phyloP scores from a whole-genome alignment of 2,888 invertebrate genomes.

The Drosophila borborema region DNA sequence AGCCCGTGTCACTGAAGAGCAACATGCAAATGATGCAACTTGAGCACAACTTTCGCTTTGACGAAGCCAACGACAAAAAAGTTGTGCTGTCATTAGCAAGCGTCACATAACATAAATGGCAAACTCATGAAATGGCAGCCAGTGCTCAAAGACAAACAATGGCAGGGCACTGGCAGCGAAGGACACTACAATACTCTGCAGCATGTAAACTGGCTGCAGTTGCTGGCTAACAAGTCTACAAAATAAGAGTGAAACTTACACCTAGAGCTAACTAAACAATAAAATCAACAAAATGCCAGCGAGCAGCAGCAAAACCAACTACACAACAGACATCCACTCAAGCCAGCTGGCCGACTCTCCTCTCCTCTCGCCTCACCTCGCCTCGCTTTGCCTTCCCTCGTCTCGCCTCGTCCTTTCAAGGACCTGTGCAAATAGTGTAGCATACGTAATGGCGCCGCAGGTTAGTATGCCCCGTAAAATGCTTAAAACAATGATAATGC shows the following conservation, averaged over 20 bases:
- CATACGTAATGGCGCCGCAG: conserved; percentile 37
- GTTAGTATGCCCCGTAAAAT: conserved; percentile 39
- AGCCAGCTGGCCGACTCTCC: neutral
- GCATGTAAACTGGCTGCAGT: conserved; percentile 51
- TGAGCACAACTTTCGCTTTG: conserved; percentile 46
- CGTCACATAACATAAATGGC: conserved; percentile 43
- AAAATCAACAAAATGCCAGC: conserved; percentile 63
- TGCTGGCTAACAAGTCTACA: conserved; percentile 33
- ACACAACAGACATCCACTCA: conserved; percentile 24
- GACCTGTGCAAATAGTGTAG: conserved; percentile 36
- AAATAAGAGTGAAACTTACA: conserved; percentile 50
- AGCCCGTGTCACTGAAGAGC: conserved; percentile 30
- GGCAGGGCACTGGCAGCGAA: neutral
- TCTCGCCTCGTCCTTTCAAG: conserved; percentile 1
- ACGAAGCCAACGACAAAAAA: conserved; percentile 42
- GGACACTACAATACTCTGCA: conserved; percentile 10
- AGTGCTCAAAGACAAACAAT: conserved; percentile 41
- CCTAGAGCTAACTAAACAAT: conserved; percentile 43
- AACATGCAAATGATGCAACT: conserved; percentile 59
- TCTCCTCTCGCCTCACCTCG: neutral
- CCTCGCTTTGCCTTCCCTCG: neutral
- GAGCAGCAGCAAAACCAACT: conserved; percentile 19
- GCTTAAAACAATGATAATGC: conserved; percentile 58
- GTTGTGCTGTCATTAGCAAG: conserved; percentile 59
- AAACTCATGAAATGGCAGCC: conserved; percentile 63